Evolutionary conservation across 2,797 vertebrate species (phyloP), one percentile per base, ranked within the genome.

Genomic region (Xenentodon cancila): DNA sequence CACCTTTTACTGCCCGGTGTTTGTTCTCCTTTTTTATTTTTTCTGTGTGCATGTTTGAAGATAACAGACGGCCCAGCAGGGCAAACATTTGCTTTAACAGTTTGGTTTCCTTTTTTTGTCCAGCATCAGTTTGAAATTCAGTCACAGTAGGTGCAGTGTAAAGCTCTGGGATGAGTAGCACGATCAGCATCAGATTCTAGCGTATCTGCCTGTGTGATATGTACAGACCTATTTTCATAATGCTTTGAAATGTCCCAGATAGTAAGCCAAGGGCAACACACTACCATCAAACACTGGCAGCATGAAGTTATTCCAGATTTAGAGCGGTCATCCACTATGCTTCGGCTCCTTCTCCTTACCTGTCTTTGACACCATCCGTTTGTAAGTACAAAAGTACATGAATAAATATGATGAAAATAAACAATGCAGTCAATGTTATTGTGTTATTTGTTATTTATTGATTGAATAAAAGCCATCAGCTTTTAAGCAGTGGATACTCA

Each of bases 171-270:
- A 74, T 72, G 79, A 76, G 68, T 50, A 16, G 65, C 59, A 70
- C 75, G 83, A 87, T 84, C 74, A 82, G 77, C 68, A 7, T 73
- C 67, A 74, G 74, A 76, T 78, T 79, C 77, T 71, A 6, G 51
- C 52, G 8, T 68, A 72, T 74, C 73, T 70, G 68, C 53, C 70
- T 11, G 64, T 73, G 84, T 82, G 84, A 89, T 82, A 81, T 76
- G 82, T 71, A 82, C 80, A 73, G 90, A 83, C 67, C 80, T 74
- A 77, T 89, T 89, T 88, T 75, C 75, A 76, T 76, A n/a, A 68
- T 32, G 68, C 82, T 84, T 87, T 88, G 82, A 89, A 85, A 71
- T 68, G 80, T 61, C 71, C 80, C 68, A 77, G 77, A 82, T 76
- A 77, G 75, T 16, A 42, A 75, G 65, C 76, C 80, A 69, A 27